Base-by-base conservation (phyloP, 37 sponge, comb jelly and placozoan species). In the Diacarnus erythraeanus region DNA sequence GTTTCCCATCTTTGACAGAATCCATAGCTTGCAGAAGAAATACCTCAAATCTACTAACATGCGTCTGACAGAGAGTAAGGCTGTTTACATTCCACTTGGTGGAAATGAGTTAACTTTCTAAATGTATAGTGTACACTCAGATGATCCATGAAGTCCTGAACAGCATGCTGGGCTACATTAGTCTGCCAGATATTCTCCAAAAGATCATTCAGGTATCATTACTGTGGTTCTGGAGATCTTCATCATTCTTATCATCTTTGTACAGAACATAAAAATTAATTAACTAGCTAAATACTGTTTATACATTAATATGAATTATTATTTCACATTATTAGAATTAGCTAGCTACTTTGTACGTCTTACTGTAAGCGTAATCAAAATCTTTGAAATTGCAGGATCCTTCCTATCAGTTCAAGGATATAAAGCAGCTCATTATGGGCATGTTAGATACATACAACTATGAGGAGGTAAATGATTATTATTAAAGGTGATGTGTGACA, bases 391-490 rank as follows among this genome's bases (percentile, higher is more conserved):
- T 38, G 69, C 69, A 90, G 86, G 86, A 86, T 76, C 63, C 64
- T 3, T 60, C 68, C 36, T 87, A 74, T 38, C 78, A 83, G 70
- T 90, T 94, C 58, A 87, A 87, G 60, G 91, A 94, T 66, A 75
- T 94, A 34, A 94, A 87, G 36, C 77, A 80, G 29, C 77, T 90
- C 1, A 72, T 94, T 3, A 61, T 94, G 88, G 89, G 82, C 33
- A 90, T 94, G 92, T 37, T 94, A 31, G 92, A 94, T n/a, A 94
- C 88, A 41, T 85, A 94, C 82, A 90, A 80, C 51, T 94, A 94
- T 79, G 94, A 94, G 64, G 84, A 88, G 86, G 92, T 92, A 76
- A 6, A 15, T 57, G 15, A 57, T 57, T 3, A 26, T 69, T 23
- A 27, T 34, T 27, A 0, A 26, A 43, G 23, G 39, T 64, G 23